Evolutionary conservation across 2,797 vertebrate species (phyloP), one percentile per base, ranked within the genome.

Genomic region (Manis crassicaudata): DNA sequence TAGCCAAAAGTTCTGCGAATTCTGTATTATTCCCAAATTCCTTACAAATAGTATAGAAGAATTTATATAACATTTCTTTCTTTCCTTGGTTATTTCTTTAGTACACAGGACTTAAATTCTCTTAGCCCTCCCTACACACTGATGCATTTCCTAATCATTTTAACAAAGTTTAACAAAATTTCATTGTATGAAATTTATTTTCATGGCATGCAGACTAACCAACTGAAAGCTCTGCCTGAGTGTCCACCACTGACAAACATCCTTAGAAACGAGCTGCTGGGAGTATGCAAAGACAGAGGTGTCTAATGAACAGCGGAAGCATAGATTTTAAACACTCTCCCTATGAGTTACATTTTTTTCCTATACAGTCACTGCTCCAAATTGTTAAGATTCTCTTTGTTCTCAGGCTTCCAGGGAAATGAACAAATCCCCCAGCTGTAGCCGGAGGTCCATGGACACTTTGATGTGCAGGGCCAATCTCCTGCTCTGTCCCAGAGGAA

Each of bases 301-400:
- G 72, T 90, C 73, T 63, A 52, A 96, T 79, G 90, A 88, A 97
- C 88, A 93, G 92, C 20, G 90, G 90, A 73, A 86, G 50, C 50
- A 7, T 10, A 37, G 52, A 70, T 77, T 88, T 54, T 60, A 88
- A 88, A 70, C 2, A 32, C 10, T 76, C 25, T 68, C 37, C 40
- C 46, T 32, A 46, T 27, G 76, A 72, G 32, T 76, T 75, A 68
- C 75, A 54, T 56, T 76, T 18, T 20, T 20, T 32, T 29, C 50
- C 82, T 85, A 0, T 77, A 46, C 11, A 46, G 46, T 23, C 1
- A 87, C 84, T 91, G 87, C 77, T 37, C 72, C 10, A 2, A 62
- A 77, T 70, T 84, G 25, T 83, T 46, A 92, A 90, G 25, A 56
- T 65, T 70, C 37, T 81, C 72, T 95, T 95, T 95, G 96, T 97